A percentile compares a stretch with the other conserved stretches of the same genome.
Evolutionary conservation across 2,888 invertebrate genomes (phyloP).

Genomic region (Rhingia rostrata): DNA sequence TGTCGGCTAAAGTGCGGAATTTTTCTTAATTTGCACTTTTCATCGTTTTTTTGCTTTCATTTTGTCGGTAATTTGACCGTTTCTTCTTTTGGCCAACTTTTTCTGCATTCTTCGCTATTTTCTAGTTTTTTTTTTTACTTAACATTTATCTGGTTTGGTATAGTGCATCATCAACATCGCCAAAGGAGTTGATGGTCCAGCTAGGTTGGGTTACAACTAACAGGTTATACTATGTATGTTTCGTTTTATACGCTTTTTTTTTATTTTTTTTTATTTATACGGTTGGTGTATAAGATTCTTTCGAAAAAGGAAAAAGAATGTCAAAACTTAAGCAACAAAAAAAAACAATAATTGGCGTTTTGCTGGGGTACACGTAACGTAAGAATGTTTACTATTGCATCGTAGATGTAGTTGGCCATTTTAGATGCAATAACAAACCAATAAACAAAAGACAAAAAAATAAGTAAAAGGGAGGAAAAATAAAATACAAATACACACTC

Average conservation of each 20-base stretch:
- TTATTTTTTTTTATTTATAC: conserved; percentile 10
- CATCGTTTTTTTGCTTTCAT: background rate
- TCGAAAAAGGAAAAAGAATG: conserved; percentile 20
- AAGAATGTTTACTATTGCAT: conserved; percentile 25
- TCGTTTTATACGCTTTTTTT: conserved; percentile 10
- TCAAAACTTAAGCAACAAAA: conserved; percentile 29
- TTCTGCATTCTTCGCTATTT: conserved; percentile 32
- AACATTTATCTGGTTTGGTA: conserved; percentile 58
- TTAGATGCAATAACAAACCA: background rate
- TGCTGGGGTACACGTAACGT: conserved; percentile 11
- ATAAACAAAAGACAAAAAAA: background rate
- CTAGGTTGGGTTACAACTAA: conserved; percentile 43
- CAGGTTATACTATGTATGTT: conserved; percentile 32
- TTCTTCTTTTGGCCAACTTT: conserved; percentile 25
- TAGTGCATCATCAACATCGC: conserved; percentile 46
- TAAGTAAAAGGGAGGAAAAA: too few relatives aligned
- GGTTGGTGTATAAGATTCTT: conserved; percentile 33
- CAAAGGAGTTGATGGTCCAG: conserved; percentile 45
- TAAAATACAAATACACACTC: conserved; percentile 15
- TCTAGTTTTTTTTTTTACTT: background rate
- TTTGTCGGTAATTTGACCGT: conserved; percentile 23
- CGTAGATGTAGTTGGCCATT: conserved; percentile 21
- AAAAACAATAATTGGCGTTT: conserved; percentile 29
- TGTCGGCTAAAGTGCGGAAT: too few relatives aligned
- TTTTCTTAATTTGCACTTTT: background rate